phyloP scores from a whole-genome alignment of 92 coral and sea anemone species.

The Porites cylindrica region DNA sequence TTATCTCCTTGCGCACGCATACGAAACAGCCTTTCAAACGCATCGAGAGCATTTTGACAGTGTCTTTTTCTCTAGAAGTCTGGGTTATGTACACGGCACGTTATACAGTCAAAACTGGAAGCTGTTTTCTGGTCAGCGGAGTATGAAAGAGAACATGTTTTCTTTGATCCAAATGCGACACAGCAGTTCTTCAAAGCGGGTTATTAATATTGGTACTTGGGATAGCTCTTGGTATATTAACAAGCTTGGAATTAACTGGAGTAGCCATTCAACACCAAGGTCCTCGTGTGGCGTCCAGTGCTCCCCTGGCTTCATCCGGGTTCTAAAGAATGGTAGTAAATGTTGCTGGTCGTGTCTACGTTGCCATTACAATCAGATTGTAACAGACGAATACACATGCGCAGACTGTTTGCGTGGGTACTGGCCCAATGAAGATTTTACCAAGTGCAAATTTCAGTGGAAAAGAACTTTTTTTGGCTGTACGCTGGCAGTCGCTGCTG shows the following conservation, averaged over 20 bases:
- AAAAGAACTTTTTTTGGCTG: constrained; percentile 62
- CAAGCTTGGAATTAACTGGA: constrained; percentile 60
- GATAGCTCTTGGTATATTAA: constrained; percentile 82
- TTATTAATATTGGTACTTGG: constrained; percentile 80
- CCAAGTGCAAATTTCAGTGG: constrained; percentile 80
- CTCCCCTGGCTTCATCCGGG: constrained; percentile 79
- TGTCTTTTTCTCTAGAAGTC: constrained; percentile 22
- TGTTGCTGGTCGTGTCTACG: constrained; percentile 88
- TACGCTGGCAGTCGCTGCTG: constrained; percentile 60
- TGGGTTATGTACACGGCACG: constrained; percentile 24
- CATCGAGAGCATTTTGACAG: constrained; percentile 13
- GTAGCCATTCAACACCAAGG: constrained; percentile 57
- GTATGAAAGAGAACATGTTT: constrained; percentile 75
- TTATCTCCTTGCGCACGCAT: constrained; percentile 59
- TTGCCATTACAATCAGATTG: constrained; percentile 83
- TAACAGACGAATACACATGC: constrained; percentile 73
- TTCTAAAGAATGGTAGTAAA: constrained; percentile 61
- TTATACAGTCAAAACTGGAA: constrained; percentile 28
- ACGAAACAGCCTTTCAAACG: constrained; percentile 39
- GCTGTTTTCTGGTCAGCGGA: constrained; percentile 34
- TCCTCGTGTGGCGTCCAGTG: constrained; percentile 78
- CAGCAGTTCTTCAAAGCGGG: constrained; percentile 34
- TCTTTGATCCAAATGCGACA: constrained; percentile 61
- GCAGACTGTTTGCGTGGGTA: constrained; percentile 83
- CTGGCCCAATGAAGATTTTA: constrained; percentile 81